A percentile compares a stretch with the other conserved stretches of the same genome.
These are phyloP conservation scores for Chaetops frenatus DNA, from an alignment of 2,113 vertebrate genomes.

Conservation along the genomic window DNA sequence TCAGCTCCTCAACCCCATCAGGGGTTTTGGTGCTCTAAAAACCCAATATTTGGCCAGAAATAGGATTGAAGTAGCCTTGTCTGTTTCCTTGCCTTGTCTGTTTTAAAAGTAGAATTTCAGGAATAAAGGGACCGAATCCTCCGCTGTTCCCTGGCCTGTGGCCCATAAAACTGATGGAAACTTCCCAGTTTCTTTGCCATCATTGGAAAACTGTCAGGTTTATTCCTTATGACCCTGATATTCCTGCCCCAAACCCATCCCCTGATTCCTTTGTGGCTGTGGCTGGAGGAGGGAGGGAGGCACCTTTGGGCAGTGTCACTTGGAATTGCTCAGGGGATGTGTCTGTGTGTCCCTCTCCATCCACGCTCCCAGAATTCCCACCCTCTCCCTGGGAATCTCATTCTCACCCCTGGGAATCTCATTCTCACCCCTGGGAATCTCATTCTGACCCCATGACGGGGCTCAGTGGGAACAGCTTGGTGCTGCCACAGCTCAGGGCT, in stretches of 20 bases:
- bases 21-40: not conserved
- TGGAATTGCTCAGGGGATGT: not conserved
- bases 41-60: not conserved
- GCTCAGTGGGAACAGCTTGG: not conserved
- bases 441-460: too few species aligned
- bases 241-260: not conserved
- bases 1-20: not conserved
- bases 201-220: not conserved
- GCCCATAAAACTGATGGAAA: not conserved
- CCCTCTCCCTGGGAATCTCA: not conserved
- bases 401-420: not conserved
- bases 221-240: not conserved
- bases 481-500: not conserved
- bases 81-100: too few species aligned
- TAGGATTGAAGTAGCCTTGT: too few species aligned
- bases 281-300: not conserved
- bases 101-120: too few species aligned
- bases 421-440: too few species aligned
- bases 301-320: not conserved
- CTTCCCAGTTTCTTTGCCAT: not conserved
- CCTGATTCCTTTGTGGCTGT: not conserved
- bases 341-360: not conserved
- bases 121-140: not conserved
- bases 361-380: not conserved
- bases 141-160: not conserved